A percentile compares a stretch with the other conserved stretches of the same genome.
These are phyloP conservation scores for Anhinga rufa DNA, from an alignment of 2,113 vertebrate genomes.

Conservation along the genomic window DNA sequence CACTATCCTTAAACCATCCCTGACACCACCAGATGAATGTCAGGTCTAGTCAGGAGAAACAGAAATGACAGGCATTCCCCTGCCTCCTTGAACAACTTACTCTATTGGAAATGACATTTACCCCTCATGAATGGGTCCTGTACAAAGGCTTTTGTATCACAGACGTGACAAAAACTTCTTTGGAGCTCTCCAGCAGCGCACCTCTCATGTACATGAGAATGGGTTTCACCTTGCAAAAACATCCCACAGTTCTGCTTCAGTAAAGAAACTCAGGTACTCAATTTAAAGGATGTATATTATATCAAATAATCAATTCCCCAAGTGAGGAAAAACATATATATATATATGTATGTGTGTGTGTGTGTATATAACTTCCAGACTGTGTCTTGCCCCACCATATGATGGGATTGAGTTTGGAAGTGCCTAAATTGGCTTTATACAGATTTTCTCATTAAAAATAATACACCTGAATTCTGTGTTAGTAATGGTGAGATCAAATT, in stretches of 20 bases:
- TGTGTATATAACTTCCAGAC: not conserved
- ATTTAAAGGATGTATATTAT: not conserved
- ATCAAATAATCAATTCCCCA: not conserved
- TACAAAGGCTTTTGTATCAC: not conserved
- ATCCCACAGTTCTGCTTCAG: not conserved
- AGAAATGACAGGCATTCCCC: constrained; percentile 32
- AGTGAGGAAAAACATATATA: not conserved
- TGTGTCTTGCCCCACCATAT: not conserved
- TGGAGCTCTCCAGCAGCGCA: not conserved
- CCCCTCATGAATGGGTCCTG: not conserved
- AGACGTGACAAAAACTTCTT: not conserved
- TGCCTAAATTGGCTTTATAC: not conserved
- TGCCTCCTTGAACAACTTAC: constrained; percentile 5
- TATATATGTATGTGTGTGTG: too few relatives aligned
- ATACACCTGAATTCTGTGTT: not conserved
- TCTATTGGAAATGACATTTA: constrained; percentile 39
- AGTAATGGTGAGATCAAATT: not conserved
- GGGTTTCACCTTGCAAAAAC: not conserved
- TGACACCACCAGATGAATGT: constrained; percentile 55
- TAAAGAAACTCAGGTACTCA: not conserved
- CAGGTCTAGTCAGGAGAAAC: constrained; percentile 37
- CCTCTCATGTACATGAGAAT: accelerated
- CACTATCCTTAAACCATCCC: constrained; percentile 41
- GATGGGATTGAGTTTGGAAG: not conserved
- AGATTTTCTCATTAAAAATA: not conserved